Base-by-base conservation (phyloP, 2,888 invertebrate species). In the Perithous albicinctus region DNA sequence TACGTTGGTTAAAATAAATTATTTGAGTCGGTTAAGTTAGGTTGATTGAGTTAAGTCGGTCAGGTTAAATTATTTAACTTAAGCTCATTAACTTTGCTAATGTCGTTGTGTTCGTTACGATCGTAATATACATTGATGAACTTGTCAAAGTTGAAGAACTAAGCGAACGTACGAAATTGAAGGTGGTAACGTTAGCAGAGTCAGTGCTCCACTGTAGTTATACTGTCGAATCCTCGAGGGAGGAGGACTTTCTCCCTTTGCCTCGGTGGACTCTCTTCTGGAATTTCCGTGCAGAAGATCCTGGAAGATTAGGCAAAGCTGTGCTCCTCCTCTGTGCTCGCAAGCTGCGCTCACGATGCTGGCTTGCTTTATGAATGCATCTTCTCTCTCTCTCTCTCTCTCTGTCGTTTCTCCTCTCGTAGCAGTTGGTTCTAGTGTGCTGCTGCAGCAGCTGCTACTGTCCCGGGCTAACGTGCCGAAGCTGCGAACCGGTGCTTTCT, bases 151-250 rank as follows among this genome's bases (percentile, higher is more conserved):
- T 81, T n/a, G n/a, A n/a, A 85, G 87, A 88, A 90, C 90, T 89
- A 90, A 89, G 88, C 85, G 88, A 85, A 87, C 86, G 88, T 88
- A 88, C 87, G 87, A 88, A 90, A 90, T 90, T 88, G 88, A 89
- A 88, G 35, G 61, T 46, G 56, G 38, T 38, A 29, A 54, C n/a
- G n/a, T n/a, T n/a, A 56, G 43, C 59, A 48, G 63, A 41, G 12
- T 48, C 43, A 4, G 20, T n/a, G 23, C 10, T 63, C 59, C 35
- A 32, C 59, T 20, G 7, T 12, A 29, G 18, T 51, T 46, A 43
- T n/a, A n/a, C 51, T 35, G 38, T 51, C 23, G 66, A 26, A 18
- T 69, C 69, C 69, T 69, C 41, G 23, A 38, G 69, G 38, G 69
- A 54, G 29, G 72, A 10, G 70, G 64, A 64, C 64, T 29, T 8